phyloP scores from a whole-genome alignment of 1,140 invertebrate species.

The Ooceraea biroi region DNA sequence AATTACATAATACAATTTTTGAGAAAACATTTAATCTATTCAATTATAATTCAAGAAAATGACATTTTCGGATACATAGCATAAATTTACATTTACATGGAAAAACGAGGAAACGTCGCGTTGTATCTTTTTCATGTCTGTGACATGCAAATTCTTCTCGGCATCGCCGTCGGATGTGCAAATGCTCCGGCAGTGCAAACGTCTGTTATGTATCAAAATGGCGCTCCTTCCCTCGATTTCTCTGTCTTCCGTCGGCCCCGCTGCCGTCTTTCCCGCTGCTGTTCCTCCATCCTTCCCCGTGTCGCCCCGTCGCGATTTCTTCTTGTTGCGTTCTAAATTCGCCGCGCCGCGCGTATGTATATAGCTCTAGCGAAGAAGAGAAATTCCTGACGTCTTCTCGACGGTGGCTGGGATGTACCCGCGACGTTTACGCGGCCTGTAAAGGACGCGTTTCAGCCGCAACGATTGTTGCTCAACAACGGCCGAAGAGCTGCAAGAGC shows the following conservation, averaged over 20 bases:
- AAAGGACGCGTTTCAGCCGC: slow-evolving; percentile 34
- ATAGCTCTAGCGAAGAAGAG: slow-evolving; percentile 55
- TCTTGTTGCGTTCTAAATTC: slow-evolving; percentile 77
- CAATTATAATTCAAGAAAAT: too few relatives aligned
- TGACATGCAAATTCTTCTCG: slow-evolving; percentile 20
- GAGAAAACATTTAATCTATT: too few relatives aligned
- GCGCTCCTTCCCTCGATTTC: slow-evolving; percentile 49
- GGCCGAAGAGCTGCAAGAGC: slow-evolving; percentile 17
- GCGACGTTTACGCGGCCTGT: slow-evolving; percentile 36
- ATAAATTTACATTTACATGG: slow-evolving; percentile 7
- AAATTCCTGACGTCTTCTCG: slow-evolving; percentile 66
- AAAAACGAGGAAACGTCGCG: neutral
- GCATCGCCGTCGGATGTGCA: slow-evolving; percentile 20
- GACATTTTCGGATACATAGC: neutral
- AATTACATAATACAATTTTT: too few relatives aligned
- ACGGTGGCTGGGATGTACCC: slow-evolving; percentile 55
- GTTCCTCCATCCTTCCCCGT: slow-evolving; percentile 55
- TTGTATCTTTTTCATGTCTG: slow-evolving; percentile 22
- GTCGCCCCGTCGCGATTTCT: slow-evolving; percentile 70
- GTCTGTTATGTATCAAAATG: slow-evolving; percentile 61
- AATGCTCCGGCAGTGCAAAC: slow-evolving; percentile 26
- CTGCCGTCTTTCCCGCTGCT: slow-evolving; percentile 25
- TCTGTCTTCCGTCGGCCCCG: slow-evolving; percentile 25
- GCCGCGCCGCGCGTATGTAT: slow-evolving; percentile 64
- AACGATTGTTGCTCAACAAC: slow-evolving; percentile 40